Evolutionary conservation across 2,888 invertebrate genomes (phyloP), one percentile per base, ranked within the genome.

Genomic region (Cephus sareptanus): DNA sequence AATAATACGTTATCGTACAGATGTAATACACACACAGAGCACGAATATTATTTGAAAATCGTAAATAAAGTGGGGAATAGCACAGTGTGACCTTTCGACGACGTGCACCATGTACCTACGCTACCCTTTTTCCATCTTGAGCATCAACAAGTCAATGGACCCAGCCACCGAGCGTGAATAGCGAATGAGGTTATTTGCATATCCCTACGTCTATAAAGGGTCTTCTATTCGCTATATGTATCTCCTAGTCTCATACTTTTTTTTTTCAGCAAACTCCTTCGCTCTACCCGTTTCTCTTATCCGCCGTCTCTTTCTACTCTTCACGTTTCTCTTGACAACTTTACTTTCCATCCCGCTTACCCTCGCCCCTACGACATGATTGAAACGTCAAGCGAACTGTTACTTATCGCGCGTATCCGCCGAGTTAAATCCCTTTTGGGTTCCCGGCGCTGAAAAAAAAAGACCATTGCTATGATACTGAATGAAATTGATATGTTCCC

Each of bases 141-240:
- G 76, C 77, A 84, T 84, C 83, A 84, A 85, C 85, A 79, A 85
- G 85, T 85, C 85, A 83, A 85, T 82, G 84, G 81, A 78, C 81
- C 82, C 83, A 80, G 77, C 69, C 56, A 23, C 71, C 75, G 81
- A 79, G 81, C 79, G 82, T 84, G 86, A 86, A 85, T 85, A 82
- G 83, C 76, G 83, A 84, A 87, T 82, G 84, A 83, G 84, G 83
- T 83, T 84, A 86, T 86, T 87, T 86, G 83, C 84, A 82, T 83
- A 83, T 85, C 83, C 82, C 83, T 80, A 80, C 82, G 83, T 81
- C 79, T 78, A 83, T 80, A 80, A 80, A 81, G 80, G 76, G 77
- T 75, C 78, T 80, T 74, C 79, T 79, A 56, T 23, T 56, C 56
- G 56, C 56, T 56, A 56, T 56, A 56, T 0, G 23, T 56, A 56